Base-by-base conservation (phyloP, 2,797 vertebrate genomes). In the Acropternis orthonyx region DNA sequence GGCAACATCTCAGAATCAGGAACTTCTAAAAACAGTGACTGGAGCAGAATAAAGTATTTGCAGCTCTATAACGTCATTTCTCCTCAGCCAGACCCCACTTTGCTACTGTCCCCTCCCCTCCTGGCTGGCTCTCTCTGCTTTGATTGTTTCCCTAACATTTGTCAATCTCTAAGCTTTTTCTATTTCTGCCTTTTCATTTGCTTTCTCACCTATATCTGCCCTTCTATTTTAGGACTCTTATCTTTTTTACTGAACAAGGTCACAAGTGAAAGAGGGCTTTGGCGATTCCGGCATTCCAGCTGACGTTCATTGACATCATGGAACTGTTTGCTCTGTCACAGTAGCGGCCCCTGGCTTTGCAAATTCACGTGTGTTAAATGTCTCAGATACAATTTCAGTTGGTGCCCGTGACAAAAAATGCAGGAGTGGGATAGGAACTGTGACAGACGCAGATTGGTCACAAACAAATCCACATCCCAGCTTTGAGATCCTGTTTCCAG, bases 161-260 rank as follows among this genome's bases (percentile, higher is more conserved):
- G 30, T 63, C 66, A 37, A 43, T 88, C 73, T 69, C 20, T 0
- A 44, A 18, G 71, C 80, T 58, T 65, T 88, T 58, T 93, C 88
- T 85, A 91, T 93, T 96, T 90, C 69, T 77, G 59, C 56, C 51
- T 85, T 85, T 93, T 91, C 91, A 79, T 97, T 95, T 83, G 77
- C 79, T 88, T 91, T 79, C 46, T 61, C 32, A 43, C 14, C 79
- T 56, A 49, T 93, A 82, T 11, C 58, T 78, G 39, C 34, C 62
- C 39, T 93, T 92, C 92, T 95, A 37, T 96, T 96, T 88, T 78
- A 79, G 73, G 52, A 32, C 36, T 59, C 43, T 52, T 59, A 44
- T 46, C 90, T 78, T 79, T 54, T 90, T 59, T 32, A 85, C 66
- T 71, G 67, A 79, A 36, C 62, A 91, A 93, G 86, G 88, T 94